phyloP scores from a whole-genome alignment of 2,113 vertebrate genomes.

The Syrrhaptes paradoxus region DNA sequence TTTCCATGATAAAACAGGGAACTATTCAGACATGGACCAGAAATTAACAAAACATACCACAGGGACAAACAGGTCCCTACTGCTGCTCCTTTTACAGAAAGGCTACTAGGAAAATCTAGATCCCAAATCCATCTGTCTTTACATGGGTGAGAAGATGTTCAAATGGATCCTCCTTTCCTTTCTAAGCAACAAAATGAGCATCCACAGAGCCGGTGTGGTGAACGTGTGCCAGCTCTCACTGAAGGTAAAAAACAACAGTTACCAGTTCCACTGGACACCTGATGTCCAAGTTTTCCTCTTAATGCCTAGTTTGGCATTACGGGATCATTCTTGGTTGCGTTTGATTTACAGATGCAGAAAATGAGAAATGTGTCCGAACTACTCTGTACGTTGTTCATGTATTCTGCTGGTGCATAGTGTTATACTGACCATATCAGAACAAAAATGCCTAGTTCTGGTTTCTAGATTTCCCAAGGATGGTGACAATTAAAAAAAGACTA shows the following conservation, averaged over 20 bases:
- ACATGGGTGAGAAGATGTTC: not conserved
- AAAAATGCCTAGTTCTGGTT: not conserved
- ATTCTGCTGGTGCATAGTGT: not conserved
- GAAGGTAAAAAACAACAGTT: not conserved
- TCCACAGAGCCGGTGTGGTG: not conserved
- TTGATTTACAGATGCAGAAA: not conserved
- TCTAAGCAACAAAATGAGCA: not conserved
- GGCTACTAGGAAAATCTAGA: not conserved
- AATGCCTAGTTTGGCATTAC: not conserved
- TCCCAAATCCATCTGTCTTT: not conserved
- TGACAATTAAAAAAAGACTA: not conserved
- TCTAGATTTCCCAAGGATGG: not conserved
- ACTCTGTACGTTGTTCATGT: not conserved
- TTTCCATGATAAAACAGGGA: fast-evolving
- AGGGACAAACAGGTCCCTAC: not conserved
- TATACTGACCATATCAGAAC: not conserved
- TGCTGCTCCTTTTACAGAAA: not conserved
- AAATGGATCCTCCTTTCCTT: not conserved
- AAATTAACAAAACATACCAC: not conserved
- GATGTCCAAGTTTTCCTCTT: not conserved
- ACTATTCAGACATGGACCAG: fast-evolving
- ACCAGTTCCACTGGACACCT: not conserved
- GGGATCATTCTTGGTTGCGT: not conserved
- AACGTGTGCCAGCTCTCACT: not conserved
- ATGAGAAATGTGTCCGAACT: not conserved